Conservation (phyloP, 1,140 invertebrate species). For the Penaeus vannamei region DNA sequence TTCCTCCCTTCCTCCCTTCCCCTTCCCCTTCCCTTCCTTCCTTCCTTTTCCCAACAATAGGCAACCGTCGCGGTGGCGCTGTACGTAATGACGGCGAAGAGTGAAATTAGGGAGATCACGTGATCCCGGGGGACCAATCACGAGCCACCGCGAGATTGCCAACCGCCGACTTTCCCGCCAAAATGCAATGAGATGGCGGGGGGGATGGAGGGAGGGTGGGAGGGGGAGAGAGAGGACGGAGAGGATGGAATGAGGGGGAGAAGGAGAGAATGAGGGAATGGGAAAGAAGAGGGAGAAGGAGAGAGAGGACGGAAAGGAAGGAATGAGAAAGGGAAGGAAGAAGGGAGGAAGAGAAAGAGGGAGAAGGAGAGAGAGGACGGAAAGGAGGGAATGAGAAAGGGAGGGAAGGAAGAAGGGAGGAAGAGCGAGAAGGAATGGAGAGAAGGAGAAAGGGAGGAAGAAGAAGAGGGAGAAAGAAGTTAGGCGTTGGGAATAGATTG, state of each 20-base stretch:
- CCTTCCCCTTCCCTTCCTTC: not conserved
- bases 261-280: constrained; percentile 13
- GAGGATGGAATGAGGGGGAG: not conserved
- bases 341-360: too few species aligned
- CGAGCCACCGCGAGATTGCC: constrained; percentile 51
- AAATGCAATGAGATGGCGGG: constrained; percentile 35
- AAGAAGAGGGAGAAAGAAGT: too few species aligned
- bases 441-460: too few species aligned
- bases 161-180: constrained; percentile 31
- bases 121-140: constrained; percentile 58
- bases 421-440: too few species aligned
- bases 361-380: too few species aligned
- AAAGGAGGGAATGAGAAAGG: too few species aligned
- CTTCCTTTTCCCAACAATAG: constrained; percentile 18
- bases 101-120: constrained; percentile 64
- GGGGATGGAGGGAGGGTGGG: not conserved
- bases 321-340: too few species aligned
- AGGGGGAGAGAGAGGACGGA: not conserved
- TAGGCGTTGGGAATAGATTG: too few species aligned
- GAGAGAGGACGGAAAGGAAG: too few species aligned
- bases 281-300: too few species aligned
- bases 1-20: not conserved
- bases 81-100: constrained; percentile 62
- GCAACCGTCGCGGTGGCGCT: constrained; percentile 45
- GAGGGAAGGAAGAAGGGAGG: too few species aligned